Percentiles rank a stretch among this genome's conserved stretches.
Evolutionary conservation across 2,797 vertebrate species (phyloP).

Genomic region (Nothura maculosa): DNA sequence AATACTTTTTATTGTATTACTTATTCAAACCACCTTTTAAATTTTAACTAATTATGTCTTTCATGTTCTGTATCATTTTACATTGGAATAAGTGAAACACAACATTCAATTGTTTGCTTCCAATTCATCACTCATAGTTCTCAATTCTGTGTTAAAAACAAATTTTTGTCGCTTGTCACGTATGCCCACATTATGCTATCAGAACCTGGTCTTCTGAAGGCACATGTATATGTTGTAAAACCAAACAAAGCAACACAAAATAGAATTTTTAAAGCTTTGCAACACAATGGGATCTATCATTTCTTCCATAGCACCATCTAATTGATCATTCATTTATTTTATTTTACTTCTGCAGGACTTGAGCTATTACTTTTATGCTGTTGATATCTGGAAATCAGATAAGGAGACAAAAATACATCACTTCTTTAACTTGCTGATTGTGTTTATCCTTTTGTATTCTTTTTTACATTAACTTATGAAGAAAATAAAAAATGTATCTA

Average conservation of each 20-base stretch:
- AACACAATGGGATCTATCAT: not conserved
- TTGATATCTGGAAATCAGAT: not conserved
- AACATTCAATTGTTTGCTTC: not conserved
- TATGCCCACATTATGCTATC: not conserved
- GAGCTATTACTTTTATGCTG: not conserved
- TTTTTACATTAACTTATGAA: not conserved
- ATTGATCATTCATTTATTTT: not conserved
- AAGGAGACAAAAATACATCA: not conserved
- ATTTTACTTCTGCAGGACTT: not conserved
- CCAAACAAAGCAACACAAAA: not conserved
- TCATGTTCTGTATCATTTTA: not conserved
- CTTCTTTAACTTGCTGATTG: not conserved
- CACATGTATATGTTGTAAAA: not conserved
- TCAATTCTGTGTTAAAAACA: not conserved
- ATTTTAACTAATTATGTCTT: not conserved
- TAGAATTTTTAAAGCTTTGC: not conserved
- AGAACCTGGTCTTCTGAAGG: not conserved
- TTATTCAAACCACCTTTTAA: not conserved
- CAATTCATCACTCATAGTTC: not conserved
- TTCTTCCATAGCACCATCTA: not conserved
- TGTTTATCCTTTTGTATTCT: not conserved
- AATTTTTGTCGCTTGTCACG: not conserved
- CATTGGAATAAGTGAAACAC: not conserved
- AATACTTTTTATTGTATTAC: not conserved
- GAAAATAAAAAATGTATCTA: not conserved